Base-by-base conservation (phyloP, 2,888 invertebrate genomes). In the Drosophila anomelani region DNA sequence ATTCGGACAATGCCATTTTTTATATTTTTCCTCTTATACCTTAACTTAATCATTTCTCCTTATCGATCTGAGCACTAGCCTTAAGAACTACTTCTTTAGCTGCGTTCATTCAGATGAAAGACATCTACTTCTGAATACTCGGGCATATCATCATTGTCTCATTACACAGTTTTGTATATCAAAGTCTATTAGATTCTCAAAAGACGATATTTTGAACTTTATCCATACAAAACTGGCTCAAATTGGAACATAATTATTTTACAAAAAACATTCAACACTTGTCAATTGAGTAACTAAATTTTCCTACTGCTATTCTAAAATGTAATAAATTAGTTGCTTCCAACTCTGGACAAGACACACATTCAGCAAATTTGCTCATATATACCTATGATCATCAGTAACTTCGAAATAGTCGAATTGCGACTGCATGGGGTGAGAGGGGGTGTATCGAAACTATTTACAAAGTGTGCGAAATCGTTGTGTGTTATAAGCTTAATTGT, bases 281-380 rank as follows among this genome's bases (percentile, higher is more conserved):
- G 49, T 64, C 26, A 41, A 49, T 64, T 55, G 53, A 34, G 51
- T 61, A 38, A 58, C 63, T 60, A 56, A 43, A 13, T 58, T 36
- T 41, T 12, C 7, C 71, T 71, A 49, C 38, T 43, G 34, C 26
- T 59, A 43, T 60, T 67, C 67, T 68, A 73, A 49, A 49, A 53
- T 15, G 68, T 76, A 77, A 57, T 55, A 51, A 59, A 39, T 61
- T 85, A 75, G 70, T 79, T 88, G 63, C 86, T 81, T 81, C 83
- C 83, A 89, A 87, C 80, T 75, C 88, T 85, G 89, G 83, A 83
- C 88, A 83, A 83, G 83, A 83, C 83, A 83, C 83, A 89, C 83
- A 77, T 89, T 89, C 83, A 89, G 83, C 83, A 89, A 88, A 79
- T 84, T 70, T 81, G 88, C 90, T 84, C 85, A 77, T 49, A 77